These are phyloP conservation scores for Trididemnum nubilum DNA, from an alignment of 23 tunicate genomes.

Conservation along the genomic window DNA sequence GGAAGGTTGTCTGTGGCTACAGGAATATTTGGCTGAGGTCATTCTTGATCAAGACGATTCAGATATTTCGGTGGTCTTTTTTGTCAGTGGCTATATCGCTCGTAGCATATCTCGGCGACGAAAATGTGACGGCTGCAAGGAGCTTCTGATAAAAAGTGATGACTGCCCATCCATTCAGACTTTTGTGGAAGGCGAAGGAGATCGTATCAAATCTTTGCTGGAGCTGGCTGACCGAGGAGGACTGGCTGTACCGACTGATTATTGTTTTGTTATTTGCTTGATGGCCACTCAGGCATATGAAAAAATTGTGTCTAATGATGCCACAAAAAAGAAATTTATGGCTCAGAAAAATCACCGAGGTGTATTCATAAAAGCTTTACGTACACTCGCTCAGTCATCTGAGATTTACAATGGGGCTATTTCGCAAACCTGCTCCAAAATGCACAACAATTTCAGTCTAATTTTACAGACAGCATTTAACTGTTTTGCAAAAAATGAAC, in stretches of 20 bases:
- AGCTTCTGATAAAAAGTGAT: background rate
- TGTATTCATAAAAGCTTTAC: background rate
- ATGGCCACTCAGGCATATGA: slow-evolving; percentile 14
- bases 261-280: slow-evolving; percentile 1
- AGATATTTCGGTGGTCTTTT: background rate
- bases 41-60: background rate
- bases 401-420: background rate
- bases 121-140: slow-evolving; percentile 17
- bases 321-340: background rate
- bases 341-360: background rate
- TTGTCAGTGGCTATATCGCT: slow-evolving; percentile 8
- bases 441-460: slow-evolving; percentile 4
- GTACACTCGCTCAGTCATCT: background rate
- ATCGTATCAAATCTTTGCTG: background rate
- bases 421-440: background rate
- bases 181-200: background rate
- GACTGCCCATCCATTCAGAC: background rate
- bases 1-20: background rate
- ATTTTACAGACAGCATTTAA: slow-evolving; percentile 34
- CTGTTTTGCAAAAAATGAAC: slow-evolving; percentile 36
- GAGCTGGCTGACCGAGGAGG: slow-evolving; percentile 32
- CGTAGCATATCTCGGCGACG: slow-evolving; percentile 20
- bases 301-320: background rate
- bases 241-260: slow-evolving; percentile 24
- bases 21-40: background rate